Evolutionary conservation across 2,113 vertebrate species (phyloP).

Genomic region (Eclectus roratus): DNA sequence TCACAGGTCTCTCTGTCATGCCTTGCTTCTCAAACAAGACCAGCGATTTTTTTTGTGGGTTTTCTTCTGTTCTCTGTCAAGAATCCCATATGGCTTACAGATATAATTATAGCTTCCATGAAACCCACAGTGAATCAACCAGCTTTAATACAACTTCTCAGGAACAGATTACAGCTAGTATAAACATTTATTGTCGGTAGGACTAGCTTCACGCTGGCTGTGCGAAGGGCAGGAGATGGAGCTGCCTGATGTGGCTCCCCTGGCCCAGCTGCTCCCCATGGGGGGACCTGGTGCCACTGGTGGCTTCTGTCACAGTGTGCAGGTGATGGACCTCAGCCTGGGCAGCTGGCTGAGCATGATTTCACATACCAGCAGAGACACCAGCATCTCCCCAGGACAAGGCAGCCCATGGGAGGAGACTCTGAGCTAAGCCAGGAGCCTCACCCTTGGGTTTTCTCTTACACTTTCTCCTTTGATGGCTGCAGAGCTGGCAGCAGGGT

Average conservation of each 20-base stretch:
- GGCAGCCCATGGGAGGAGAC: background rate
- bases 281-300: background rate
- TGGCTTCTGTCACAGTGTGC: background rate
- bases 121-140: background rate
- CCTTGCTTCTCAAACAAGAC: background rate
- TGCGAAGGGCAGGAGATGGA: background rate
- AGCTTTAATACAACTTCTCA: background rate
- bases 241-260: background rate
- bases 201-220: background rate
- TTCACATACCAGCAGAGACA: background rate
- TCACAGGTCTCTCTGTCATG: fast-evolving
- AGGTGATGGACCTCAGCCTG: background rate
- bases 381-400: background rate
- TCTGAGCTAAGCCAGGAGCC: background rate
- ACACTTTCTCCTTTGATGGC: background rate
- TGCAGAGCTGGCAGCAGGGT: background rate
- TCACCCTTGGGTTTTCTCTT: too few species aligned
- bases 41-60: fast-evolving
- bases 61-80: background rate
- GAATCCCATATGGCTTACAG: background rate
- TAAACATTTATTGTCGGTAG: background rate
- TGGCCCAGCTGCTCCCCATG: fast-evolving
- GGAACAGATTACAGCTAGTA: background rate
- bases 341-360: background rate
- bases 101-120: background rate